Evolutionary conservation across 1,140 invertebrate species (phyloP).

Genomic region (Leptopilina boulardi): DNA sequence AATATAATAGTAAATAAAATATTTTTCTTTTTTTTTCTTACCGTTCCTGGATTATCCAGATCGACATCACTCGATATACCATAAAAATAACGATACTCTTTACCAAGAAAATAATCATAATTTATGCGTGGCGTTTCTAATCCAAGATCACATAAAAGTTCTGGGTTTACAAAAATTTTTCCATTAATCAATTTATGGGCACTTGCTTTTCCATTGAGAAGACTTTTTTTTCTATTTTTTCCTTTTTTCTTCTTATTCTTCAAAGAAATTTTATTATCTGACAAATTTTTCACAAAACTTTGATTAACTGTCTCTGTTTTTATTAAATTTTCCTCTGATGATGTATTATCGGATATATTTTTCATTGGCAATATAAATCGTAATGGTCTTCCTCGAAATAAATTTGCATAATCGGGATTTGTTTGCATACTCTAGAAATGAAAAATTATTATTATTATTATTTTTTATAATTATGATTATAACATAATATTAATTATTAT

Average conservation of each 20-base stretch:
- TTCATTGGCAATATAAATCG: conserved; percentile 83
- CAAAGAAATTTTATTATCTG: conserved; percentile 3
- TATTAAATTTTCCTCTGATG: conserved; percentile 74
- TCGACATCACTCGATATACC: conserved; percentile 92
- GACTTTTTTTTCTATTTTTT: conserved; percentile 39
- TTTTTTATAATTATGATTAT: background rate
- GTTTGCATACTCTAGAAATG: conserved; percentile 82
- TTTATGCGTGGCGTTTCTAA: conserved; percentile 91
- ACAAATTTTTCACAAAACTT: conserved; percentile 38
- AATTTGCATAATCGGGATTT: conserved; percentile 86
- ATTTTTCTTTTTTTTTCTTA: conserved; percentile 66
- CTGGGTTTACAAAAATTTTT: conserved; percentile 79
- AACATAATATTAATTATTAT: too few species aligned
- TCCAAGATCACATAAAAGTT: conserved; percentile 84
- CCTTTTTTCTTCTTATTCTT: background rate
- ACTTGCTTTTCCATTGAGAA: conserved; percentile 71
- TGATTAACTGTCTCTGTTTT: conserved; percentile 62
- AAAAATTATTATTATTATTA: conserved; percentile 17
- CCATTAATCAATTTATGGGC: conserved; percentile 75
- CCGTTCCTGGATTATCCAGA: conserved; percentile 85
- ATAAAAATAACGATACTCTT: conserved; percentile 90
- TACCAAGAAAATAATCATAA: conserved; percentile 82
- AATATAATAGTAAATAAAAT: too few species aligned
- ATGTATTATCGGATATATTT: conserved; percentile 38
- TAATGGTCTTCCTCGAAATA: conserved; percentile 86